Conservation (phyloP, 2,797 vertebrate genomes). For the Cirrhinus mrigala region DNA sequence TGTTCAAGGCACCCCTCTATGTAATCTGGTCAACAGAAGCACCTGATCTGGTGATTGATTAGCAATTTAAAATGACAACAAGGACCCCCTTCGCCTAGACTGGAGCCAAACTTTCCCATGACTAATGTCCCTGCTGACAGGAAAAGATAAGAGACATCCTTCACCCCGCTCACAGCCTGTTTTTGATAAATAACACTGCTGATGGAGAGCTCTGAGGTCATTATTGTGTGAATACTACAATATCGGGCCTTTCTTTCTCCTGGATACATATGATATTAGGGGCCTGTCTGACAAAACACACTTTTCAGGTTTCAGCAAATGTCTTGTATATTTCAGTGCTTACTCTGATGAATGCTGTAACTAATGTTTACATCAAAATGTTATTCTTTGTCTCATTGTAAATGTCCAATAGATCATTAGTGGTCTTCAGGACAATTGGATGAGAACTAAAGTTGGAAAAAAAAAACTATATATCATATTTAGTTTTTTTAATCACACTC, state of each 20-base stretch:
- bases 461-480: not conserved
- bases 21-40: slow-evolving; percentile 86
- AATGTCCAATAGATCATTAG: not conserved
- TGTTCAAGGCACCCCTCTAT: slow-evolving; percentile 82
- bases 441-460: not conserved
- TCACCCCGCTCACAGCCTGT: slow-evolving; percentile 85
- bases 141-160: slow-evolving; percentile 93
- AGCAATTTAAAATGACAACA: slow-evolving; percentile 95
- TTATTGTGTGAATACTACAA: slow-evolving; percentile 86
- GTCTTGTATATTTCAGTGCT: not conserved
- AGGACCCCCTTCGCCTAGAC: slow-evolving; percentile 85
- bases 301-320: slow-evolving; percentile 1
- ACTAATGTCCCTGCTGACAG: slow-evolving; percentile 92
- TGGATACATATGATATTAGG: slow-evolving; percentile 38
- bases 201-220: slow-evolving; percentile 87
- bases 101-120: slow-evolving; percentile 90
- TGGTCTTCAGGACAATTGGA: not conserved
- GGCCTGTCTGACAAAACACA: not conserved
- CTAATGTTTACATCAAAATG: not conserved
- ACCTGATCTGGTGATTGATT: slow-evolving; percentile 94
- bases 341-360: not conserved
- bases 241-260: slow-evolving; percentile 68
- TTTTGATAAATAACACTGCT: slow-evolving; percentile 93
- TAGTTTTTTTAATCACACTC: not conserved
- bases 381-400: not conserved